Base-by-base conservation (phyloP, 2,797 vertebrate species). In the Brachyalestes nurse region DNA sequence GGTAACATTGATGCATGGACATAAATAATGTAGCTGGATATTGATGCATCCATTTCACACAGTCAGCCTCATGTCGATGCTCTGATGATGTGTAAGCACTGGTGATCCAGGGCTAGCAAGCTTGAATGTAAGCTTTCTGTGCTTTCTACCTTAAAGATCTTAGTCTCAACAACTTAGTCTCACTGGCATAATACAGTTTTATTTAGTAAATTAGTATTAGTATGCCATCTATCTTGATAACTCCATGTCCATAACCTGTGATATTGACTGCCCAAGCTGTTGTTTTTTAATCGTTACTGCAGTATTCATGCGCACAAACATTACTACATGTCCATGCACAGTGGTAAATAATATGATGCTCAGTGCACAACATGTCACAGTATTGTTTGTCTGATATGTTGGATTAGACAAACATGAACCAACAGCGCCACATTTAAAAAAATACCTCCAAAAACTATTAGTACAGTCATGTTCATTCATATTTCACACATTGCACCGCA, bases 61-160 rank as follows among this genome's bases (percentile, higher is more conserved):
- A 62, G 61, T n/a, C 42, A 69, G 53, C 21, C 21, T 19, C 61
- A 45, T 28, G 19, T 34, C 8, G 6, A 55, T 75, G 53, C 42
- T 72, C 28, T 81, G 77, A 23, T 81, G 77, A 23, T 72, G 72
- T 76, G 67, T 76, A 73, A 76, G 64, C 69, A 78, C 21, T 81
- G 66, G 66, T 81, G 78, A 65, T 78, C 65, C 64, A 70, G 55
- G 45, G 49, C 66, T 51, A 53, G 28, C 58, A 40, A 53, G 78
- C 66, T 77, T 40, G 40, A 42, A 61, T 60, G 60, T 62, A 62
- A 60, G 57, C 57, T 60, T n/a, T 57, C 55, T n/a, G n/a, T 60
- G n/a, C 57, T 12, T 60, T 23, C 57, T 60, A 23, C 3, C 21
- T 60, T 7, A 12, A 10, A 23, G 21, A 60, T 2, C 10, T 2